phyloP scores from a whole-genome alignment of 64 coral and sea anemone genomes.

The Anthopleura sola region DNA sequence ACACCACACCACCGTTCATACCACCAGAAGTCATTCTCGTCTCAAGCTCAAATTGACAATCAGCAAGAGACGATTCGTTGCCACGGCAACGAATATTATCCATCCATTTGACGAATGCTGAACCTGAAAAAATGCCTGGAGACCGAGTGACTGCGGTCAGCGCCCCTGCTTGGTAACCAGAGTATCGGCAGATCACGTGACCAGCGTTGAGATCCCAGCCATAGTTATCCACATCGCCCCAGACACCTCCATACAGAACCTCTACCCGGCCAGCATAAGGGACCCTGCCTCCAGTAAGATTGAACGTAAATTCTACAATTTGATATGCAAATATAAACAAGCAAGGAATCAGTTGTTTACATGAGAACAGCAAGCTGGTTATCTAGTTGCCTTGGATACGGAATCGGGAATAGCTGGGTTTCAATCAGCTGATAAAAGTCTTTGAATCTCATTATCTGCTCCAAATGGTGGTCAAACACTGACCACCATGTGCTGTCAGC shows the following conservation, averaged over 20 bases:
- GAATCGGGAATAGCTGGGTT: no score
- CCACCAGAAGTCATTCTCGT: neutral
- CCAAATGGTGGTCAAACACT: no score
- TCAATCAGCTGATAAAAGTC: no score
- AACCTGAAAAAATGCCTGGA: neutral
- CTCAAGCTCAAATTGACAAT: conserved; percentile 18
- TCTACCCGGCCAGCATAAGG: conserved; percentile 54
- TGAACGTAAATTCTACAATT: neutral
- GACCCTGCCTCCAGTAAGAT: conserved; percentile 22
- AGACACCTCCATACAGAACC: conserved; percentile 49
- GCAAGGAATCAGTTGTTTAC: no score
- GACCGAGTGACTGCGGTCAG: conserved; percentile 18
- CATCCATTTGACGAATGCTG: conserved; percentile 9
- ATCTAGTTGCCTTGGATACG: no score
- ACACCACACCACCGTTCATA: conserved; percentile 34
- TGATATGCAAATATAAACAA: no score
- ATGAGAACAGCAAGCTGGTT: no score
- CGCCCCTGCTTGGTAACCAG: conserved; percentile 21
- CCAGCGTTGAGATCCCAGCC: conserved; percentile 32
- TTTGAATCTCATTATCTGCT: no score
- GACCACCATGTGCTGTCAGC: no score
- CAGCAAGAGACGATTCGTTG: conserved; percentile 30
- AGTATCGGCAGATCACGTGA: conserved; percentile 27
- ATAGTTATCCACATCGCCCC: conserved; percentile 48
- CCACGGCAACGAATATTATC: conserved; percentile 38